phyloP scores from a whole-genome alignment of 1,140 invertebrate species.

The Drosophila murphyi region DNA sequence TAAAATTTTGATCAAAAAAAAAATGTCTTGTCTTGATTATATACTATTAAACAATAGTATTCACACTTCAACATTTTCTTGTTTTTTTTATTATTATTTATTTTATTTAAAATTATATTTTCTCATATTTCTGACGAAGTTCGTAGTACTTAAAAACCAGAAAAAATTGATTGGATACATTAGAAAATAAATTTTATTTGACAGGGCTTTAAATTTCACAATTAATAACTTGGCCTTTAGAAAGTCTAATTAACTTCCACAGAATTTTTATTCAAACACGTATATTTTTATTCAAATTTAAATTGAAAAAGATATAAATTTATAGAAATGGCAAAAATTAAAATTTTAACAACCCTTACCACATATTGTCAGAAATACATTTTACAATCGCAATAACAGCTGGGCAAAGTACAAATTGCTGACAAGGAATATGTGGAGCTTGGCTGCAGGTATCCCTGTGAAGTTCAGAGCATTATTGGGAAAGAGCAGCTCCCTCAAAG shows the following conservation, averaged over 20 bases:
- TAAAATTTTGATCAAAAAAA: neutral
- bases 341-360: too few species aligned
- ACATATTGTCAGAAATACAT: neutral
- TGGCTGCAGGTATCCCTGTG: conserved; percentile 20
- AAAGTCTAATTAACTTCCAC: too few species aligned
- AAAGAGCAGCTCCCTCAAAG: conserved; percentile 18
- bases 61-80: neutral
- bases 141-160: too few species aligned
- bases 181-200: too few species aligned
- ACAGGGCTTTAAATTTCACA: too few species aligned
- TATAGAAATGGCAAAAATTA: too few species aligned
- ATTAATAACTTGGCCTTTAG: too few species aligned
- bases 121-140: too few species aligned
- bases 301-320: too few species aligned
- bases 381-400: neutral
- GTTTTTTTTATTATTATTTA: neutral
- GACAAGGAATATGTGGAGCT: neutral
- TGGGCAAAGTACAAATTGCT: conserved; percentile 11
- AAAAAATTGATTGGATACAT: too few species aligned
- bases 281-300: too few species aligned
- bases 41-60: neutral
- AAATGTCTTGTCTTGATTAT: neutral
- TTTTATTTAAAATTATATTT: neutral
- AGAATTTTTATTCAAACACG: too few species aligned
- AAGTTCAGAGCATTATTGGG: conserved; percentile 34